These are phyloP conservation scores for Brachyhypopomus occidentalis DNA, from an alignment of 2,113 vertebrate species.

Conservation along the genomic window DNA sequence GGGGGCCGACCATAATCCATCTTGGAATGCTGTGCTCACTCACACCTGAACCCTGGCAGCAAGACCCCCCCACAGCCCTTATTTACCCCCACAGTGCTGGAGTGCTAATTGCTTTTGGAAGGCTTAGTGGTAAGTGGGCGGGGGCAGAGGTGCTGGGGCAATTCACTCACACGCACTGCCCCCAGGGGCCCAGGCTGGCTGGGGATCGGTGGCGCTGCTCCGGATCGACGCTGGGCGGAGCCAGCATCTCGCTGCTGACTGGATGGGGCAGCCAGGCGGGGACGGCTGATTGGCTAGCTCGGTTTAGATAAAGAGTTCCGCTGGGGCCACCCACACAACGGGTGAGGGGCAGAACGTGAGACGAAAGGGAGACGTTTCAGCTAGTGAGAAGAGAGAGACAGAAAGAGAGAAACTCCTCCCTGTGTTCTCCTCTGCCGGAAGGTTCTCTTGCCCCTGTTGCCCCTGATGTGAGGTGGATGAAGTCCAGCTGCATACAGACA, in stretches of 20 bases:
- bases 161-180: conserved; percentile 20
- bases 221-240: background rate
- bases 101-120: conserved; percentile 53
- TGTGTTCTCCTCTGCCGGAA: background rate
- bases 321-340: background rate
- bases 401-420: background rate
- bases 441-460: no score
- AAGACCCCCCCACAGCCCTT: background rate
- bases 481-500: no score
- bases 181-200: background rate
- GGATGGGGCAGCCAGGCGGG: conserved; percentile 6
- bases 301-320: background rate
- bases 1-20: conserved; percentile 16
- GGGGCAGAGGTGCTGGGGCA: conserved; percentile 27
- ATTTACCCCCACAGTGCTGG: conserved; percentile 37
- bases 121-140: conserved; percentile 53
- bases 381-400: background rate
- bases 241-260: conserved; percentile 24
- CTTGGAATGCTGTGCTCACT: conserved; percentile 35
- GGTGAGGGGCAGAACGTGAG: background rate
- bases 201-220: background rate
- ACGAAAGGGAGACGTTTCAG: background rate
- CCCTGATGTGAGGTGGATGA: no score
- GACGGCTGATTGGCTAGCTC: conserved; percentile 25
- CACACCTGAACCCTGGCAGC: conserved; percentile 35